Evolutionary conservation across 2,113 vertebrate genomes (phyloP).

Genomic region (Protomyctophum bolini): DNA sequence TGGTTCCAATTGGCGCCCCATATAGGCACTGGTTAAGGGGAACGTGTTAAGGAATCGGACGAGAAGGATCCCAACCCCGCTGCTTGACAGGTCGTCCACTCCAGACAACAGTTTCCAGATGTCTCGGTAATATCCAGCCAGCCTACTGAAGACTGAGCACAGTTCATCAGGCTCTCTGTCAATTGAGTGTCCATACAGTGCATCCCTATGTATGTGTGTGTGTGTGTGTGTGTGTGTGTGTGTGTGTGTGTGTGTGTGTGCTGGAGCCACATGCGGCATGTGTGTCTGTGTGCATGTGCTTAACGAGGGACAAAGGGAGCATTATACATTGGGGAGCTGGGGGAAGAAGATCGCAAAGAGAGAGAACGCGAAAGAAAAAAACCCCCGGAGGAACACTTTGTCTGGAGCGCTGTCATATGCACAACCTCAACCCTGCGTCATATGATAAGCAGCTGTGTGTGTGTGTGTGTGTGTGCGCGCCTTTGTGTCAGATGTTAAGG

Average conservation of each 20-base stretch:
- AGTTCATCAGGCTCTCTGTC: slow-evolving; percentile 63
- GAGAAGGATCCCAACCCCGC: not conserved
- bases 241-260: slow-evolving; percentile 6
- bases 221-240: slow-evolving; percentile 19
- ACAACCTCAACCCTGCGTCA: slow-evolving; percentile 56
- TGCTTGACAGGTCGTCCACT: slow-evolving; percentile 1
- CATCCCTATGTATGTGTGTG: slow-evolving; percentile 38
- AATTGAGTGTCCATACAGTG: slow-evolving; percentile 70
- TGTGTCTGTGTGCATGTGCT: slow-evolving; percentile 26
- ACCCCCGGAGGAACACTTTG: slow-evolving; percentile 55
- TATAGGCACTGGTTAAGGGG: too few relatives aligned
- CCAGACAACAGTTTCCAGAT: slow-evolving; percentile 12
- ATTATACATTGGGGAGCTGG: slow-evolving; percentile 60
- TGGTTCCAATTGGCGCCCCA: too few relatives aligned
- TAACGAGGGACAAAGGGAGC: slow-evolving; percentile 65
- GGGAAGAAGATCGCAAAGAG: slow-evolving; percentile 35
- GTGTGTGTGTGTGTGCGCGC: slow-evolving; percentile 4
- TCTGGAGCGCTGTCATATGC: slow-evolving; percentile 70
- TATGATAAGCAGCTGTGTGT: slow-evolving; percentile 60
- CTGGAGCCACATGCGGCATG: not conserved
- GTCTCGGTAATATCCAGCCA: slow-evolving; percentile 30
- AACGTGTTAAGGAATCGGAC: too few relatives aligned
- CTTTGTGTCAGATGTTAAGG: not conserved
- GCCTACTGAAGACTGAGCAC: slow-evolving; percentile 41
- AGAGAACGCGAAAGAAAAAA: slow-evolving; percentile 33